Base-by-base conservation (phyloP, 2,113 vertebrate genomes). In the Seriola aureovittata region DNA sequence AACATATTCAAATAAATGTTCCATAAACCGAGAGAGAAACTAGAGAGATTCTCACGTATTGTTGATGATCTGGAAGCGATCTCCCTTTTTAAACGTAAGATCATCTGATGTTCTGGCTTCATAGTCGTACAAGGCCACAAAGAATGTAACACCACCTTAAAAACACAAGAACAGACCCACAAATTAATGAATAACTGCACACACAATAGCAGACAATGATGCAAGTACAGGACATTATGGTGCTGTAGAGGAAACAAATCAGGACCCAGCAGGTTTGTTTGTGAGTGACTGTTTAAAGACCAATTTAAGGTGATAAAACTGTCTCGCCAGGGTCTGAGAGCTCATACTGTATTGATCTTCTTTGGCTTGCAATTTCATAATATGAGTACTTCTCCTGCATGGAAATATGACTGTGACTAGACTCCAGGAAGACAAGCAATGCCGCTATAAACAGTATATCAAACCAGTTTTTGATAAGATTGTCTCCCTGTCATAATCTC, bases 101-200 rank as follows among this genome's bases (percentile, higher is more conserved):
- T 99, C 98, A 88, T 99, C 98, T 77, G 97, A 96, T 75, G 98
- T 99, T 94, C 98, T 96, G 88, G 98, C 98, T 97, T 99, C 98
- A 87, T 99, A 99, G 95, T 99, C 97, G 52, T 99, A 99, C 93
- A 99, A 97, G 95, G 98, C 98, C 96, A 99, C 98, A 93, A 99
- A 99, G 95, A 99, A 95, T 42, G 98, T 99, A 89, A 99, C 97
- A 44, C 98, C 98, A 90, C 97, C 98, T 99, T 99, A 82, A 74
- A 81, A 88, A 88, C 71, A 76, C 4, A 54, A 68, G 46, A 68
- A 57, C 32, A 74, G n/a, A 78, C 6, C 17, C 10, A 44, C 0
- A 12, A 0, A 65, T 16, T 10, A 55, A 36, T 40, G 36, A 46
- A 11, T 4, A 10, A 29, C 4, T 1, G 48, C 1, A 19, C 36